These are phyloP conservation scores for Tapirus indicus DNA, from an alignment of 2,797 vertebrate species.

Conservation along the genomic window DNA sequence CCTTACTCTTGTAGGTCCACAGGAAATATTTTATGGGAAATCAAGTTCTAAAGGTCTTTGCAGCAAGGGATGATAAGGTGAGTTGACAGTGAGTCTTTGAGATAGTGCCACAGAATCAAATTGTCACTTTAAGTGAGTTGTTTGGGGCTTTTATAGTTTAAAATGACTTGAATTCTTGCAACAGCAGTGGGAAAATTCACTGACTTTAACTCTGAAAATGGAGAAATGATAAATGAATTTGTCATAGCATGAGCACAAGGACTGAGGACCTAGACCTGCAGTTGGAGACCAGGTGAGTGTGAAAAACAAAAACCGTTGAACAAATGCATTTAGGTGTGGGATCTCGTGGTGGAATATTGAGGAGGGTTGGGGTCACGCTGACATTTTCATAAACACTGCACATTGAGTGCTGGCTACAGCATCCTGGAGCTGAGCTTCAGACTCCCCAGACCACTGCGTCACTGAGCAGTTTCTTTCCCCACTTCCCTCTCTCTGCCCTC, in stretches of 20 bases:
- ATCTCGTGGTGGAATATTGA: neutral
- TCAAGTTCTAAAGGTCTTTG: constrained; percentile 96
- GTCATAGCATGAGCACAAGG: neutral
- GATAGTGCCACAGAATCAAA: constrained; percentile 8
- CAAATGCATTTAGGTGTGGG: neutral
- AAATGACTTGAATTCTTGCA: constrained; percentile 55
- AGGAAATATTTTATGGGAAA: constrained; percentile 94
- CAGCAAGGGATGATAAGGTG: constrained; percentile 94
- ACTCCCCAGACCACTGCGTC: neutral
- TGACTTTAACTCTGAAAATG: constrained; percentile 63
- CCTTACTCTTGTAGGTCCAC: constrained; percentile 89
- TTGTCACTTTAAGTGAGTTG: constrained; percentile 47
- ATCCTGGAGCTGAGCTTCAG: neutral
- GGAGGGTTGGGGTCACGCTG: neutral
- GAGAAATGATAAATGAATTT: constrained; percentile 52
- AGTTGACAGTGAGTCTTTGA: constrained; percentile 65
- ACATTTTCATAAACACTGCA: neutral
- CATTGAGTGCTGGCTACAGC: neutral
- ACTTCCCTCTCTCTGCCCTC: neutral
- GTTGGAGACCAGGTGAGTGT: neutral
- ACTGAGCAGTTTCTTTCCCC: neutral
- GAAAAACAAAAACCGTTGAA: neutral
- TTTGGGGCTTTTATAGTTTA: constrained; percentile 39
- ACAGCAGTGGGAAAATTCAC: neutral
- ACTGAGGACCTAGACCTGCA: neutral